These are phyloP conservation scores for Eulemur rubriventer DNA, from an alignment of 2,797 vertebrate species.

Conservation along the genomic window DNA sequence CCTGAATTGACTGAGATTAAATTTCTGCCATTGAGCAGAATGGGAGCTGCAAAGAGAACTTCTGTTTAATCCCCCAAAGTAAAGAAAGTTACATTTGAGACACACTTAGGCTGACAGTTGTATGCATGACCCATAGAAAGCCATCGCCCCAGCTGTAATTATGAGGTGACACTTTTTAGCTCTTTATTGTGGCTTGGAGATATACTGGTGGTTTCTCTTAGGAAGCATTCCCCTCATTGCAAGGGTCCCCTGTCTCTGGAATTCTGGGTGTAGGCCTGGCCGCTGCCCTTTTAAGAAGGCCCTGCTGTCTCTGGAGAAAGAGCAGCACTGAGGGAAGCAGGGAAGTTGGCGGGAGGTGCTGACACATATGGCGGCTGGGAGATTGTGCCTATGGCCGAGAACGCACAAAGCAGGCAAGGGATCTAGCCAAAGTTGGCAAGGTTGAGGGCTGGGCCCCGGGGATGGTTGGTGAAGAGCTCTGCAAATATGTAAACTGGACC, in stretches of 20 bases:
- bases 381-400: background rate
- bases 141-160: background rate
- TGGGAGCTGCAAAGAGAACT: background rate
- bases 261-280: background rate
- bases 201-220: background rate
- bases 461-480: background rate
- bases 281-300: background rate
- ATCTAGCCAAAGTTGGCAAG: background rate
- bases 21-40: background rate
- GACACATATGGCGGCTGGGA: fast-evolving
- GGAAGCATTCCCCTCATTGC: background rate
- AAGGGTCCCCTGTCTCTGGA: background rate
- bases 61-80: background rate
- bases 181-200: background rate
- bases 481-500: background rate
- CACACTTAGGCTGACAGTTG: background rate
- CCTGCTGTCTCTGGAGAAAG: background rate
- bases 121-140: background rate
- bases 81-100: background rate
- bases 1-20: background rate
- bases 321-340: background rate
- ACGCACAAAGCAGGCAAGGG: background rate
- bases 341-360: fast-evolving
- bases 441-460: background rate
- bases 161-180: background rate